These are phyloP conservation scores for Sebastes schlegelii DNA, from an alignment of 2,113 vertebrate species.

Conservation along the genomic window DNA sequence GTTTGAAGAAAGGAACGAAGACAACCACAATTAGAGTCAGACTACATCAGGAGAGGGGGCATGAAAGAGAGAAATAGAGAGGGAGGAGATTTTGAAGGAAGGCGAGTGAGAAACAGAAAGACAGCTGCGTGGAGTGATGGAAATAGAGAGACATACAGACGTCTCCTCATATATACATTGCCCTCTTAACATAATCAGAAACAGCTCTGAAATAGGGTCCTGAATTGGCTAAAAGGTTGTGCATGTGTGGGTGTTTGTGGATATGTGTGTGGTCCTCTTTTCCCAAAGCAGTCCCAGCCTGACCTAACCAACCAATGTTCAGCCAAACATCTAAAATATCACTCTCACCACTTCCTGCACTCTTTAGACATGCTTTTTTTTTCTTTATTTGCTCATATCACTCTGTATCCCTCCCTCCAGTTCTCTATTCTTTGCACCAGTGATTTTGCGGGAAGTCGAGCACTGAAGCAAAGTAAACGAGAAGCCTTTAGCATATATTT, in stretches of 20 bases:
- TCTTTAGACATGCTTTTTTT: slow-evolving; percentile 23
- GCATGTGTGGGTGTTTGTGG: slow-evolving; percentile 39
- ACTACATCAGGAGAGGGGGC: slow-evolving; percentile 33
- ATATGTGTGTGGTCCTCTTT: slow-evolving; percentile 68
- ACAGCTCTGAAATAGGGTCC: slow-evolving; percentile 43
- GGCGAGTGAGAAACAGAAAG: slow-evolving; percentile 48
- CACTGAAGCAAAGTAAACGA: slow-evolving; percentile 19
- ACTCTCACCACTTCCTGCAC: slow-evolving; percentile 60
- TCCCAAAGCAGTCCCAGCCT: slow-evolving; percentile 49
- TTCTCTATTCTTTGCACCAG: slow-evolving; percentile 10
- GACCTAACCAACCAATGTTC: slow-evolving; percentile 59
- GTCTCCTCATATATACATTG: slow-evolving; percentile 64
- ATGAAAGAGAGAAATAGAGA: slow-evolving; percentile 43
- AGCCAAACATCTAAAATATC: slow-evolving; percentile 70
- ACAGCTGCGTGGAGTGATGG: slow-evolving; percentile 39
- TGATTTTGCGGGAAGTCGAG: slow-evolving; percentile 23
- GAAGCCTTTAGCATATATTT: slow-evolving; percentile 14
- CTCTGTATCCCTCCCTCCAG: neutral
- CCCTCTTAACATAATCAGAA: slow-evolving; percentile 68
- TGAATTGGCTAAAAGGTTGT: slow-evolving; percentile 36
- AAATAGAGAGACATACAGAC: slow-evolving; percentile 62
- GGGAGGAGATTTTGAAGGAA: slow-evolving; percentile 34
- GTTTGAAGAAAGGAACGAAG: slow-evolving; percentile 58
- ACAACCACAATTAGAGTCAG: slow-evolving; percentile 63
- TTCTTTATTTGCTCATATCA: neutral